These are phyloP conservation scores for Ispidina lecontei DNA, from an alignment of 2,797 vertebrate species.

Conservation along the genomic window DNA sequence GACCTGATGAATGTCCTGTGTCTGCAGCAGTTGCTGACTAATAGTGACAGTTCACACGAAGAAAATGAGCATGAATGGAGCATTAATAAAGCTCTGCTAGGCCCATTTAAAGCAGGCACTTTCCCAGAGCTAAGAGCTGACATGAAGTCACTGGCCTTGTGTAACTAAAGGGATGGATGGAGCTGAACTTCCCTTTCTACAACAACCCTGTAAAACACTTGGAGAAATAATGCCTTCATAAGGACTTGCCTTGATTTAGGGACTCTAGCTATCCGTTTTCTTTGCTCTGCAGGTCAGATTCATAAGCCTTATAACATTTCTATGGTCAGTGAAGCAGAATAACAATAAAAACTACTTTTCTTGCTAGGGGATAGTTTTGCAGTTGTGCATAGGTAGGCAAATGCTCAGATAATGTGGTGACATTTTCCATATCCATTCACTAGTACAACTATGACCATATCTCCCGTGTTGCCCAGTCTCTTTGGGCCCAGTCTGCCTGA, in stretches of 20 bases:
- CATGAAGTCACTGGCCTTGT: not conserved
- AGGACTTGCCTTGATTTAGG: not conserved
- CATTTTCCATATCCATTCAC: not conserved
- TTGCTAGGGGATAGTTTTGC: not conserved
- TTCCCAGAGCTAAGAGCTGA: not conserved
- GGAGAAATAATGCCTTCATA: not conserved
- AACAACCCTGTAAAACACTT: not conserved
- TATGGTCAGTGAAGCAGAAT: not conserved
- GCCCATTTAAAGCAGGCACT: not conserved
- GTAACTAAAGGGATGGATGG: not conserved
- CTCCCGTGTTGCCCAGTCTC: not conserved
- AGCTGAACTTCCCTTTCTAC: not conserved
- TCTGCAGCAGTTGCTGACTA: not conserved
- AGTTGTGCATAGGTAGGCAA: not conserved
- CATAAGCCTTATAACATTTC: not conserved
- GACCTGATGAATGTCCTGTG: not conserved
- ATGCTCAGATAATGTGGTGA: fast-evolving
- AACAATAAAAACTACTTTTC: not conserved
- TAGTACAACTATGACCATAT: not conserved
- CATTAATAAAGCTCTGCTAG: slow-evolving; percentile 34
- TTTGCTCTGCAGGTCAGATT: not conserved
- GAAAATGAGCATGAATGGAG: slow-evolving; percentile 14
- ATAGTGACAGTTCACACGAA: not conserved
- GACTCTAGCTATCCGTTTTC: not conserved
- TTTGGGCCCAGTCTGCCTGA: not conserved